These are phyloP conservation scores for Epirrhoe alternata DNA, from an alignment of 2,888 invertebrate species.

Conservation along the genomic window DNA sequence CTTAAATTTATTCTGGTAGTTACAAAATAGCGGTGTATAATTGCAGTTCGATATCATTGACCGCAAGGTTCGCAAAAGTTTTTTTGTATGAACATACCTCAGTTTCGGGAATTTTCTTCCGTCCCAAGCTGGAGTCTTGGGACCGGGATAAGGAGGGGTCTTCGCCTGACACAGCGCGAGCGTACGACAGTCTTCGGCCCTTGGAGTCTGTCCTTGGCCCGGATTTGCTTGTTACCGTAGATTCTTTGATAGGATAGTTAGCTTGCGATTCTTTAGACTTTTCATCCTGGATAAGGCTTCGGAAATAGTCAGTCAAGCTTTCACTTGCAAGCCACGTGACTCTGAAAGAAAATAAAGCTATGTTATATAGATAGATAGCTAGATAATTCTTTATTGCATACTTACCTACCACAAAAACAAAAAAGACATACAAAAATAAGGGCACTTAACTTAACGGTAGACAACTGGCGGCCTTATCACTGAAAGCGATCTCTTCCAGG, in stretches of 20 bases:
- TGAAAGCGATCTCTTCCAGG: no score
- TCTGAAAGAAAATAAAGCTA: conserved; percentile 53
- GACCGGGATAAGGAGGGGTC: conserved; percentile 61
- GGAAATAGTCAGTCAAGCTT: conserved; percentile 71
- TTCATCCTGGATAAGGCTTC: conserved; percentile 71
- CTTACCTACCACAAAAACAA: no score
- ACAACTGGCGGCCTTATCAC: no score
- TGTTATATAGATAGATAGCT: no score
- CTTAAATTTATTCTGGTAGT: no score
- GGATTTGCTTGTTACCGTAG: conserved; percentile 60
- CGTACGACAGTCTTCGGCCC: conserved; percentile 74
- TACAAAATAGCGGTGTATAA: no score
- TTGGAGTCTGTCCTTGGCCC: conserved; percentile 59
- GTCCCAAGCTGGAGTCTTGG: conserved; percentile 58
- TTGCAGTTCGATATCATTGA: no score
- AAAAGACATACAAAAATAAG: no score
- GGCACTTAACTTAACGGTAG: no score
- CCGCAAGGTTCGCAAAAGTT: neutral
- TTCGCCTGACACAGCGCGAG: conserved; percentile 77
- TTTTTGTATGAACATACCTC: conserved; percentile 56
- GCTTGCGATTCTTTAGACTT: conserved; percentile 59
- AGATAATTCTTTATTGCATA: no score
- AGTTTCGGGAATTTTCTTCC: conserved; percentile 60
- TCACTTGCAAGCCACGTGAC: conserved; percentile 79
- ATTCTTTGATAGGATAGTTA: conserved; percentile 68